Conservation (phyloP, 2,888 invertebrate genomes). For the Phyto melanocephala region DNA sequence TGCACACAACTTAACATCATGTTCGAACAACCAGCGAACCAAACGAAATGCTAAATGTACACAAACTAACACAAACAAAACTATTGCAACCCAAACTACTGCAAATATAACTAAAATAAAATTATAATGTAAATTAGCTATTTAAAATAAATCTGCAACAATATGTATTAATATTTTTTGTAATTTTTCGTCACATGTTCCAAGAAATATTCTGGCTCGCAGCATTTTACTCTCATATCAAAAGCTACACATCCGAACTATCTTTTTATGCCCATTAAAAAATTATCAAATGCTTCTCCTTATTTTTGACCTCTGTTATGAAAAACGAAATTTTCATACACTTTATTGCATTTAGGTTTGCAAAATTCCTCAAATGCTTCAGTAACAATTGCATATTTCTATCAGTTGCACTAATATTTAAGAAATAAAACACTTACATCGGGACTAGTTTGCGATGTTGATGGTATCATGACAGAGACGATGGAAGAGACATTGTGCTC, state of each 20-base stretch:
- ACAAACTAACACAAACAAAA: too few relatives aligned
- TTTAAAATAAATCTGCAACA: too few relatives aligned
- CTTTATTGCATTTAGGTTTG: constrained; percentile 26
- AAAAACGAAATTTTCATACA: constrained; percentile 20
- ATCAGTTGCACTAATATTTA: constrained; percentile 25
- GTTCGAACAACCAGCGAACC: too few relatives aligned
- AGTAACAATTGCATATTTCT: not conserved
- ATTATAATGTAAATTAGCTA: too few relatives aligned
- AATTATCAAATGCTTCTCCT: constrained; percentile 64
- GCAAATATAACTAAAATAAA: too few relatives aligned
- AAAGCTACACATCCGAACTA: constrained; percentile 63
- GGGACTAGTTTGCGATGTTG: too few relatives aligned
- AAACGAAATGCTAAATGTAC: too few relatives aligned
- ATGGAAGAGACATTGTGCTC: too few relatives aligned
- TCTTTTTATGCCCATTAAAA: constrained; percentile 64
- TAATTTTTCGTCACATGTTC: constrained; percentile 4
- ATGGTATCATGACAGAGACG: too few relatives aligned
- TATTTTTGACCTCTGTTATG: constrained; percentile 19
- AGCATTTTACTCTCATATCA: constrained; percentile 49
- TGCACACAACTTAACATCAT: too few relatives aligned
- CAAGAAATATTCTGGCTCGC: constrained; percentile 60
- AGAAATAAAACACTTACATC: constrained; percentile 68
- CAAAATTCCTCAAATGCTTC: constrained; percentile 17
- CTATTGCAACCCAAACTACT: too few relatives aligned
- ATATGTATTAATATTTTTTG: not conserved